Conservation (phyloP, 2,797 vertebrate genomes). For the Neomorphus geoffroyi region DNA sequence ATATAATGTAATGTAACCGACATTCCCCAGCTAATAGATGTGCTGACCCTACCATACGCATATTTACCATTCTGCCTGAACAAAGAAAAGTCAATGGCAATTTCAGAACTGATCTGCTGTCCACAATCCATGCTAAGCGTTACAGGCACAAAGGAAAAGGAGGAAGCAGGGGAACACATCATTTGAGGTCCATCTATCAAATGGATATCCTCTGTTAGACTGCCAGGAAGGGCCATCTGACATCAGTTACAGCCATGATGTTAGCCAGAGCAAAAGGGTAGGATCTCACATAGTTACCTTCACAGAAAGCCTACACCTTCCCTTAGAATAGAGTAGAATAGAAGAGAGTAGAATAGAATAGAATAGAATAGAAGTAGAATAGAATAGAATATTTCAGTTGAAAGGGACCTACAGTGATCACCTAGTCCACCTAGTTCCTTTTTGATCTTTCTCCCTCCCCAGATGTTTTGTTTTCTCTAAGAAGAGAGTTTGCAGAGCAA, state of each 20-base stretch:
- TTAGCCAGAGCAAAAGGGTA: not conserved
- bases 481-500: not conserved
- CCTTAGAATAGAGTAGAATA: too few relatives aligned
- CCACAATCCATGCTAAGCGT: too few relatives aligned
- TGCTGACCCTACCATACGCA: fast-evolving
- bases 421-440: not conserved
- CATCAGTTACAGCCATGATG: fast-evolving
- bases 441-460: not conserved
- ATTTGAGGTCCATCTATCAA: not conserved
- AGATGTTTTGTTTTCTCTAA: not conserved
- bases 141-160: not conserved
- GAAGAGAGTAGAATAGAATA: too few relatives aligned
- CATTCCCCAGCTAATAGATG: not conserved
- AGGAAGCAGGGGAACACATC: not conserved
- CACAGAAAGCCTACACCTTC: not conserved
- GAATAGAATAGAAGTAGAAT: too few relatives aligned
- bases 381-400: not conserved
- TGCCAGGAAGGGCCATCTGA: not conserved
- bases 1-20: fast-evolving
- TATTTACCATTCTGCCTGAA: not conserved
- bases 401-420: too few relatives aligned
- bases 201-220: not conserved
- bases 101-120: not conserved
- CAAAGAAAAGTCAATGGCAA: not conserved
- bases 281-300: not conserved